Evolutionary conservation across 2,113 vertebrate species (phyloP).

Genomic region (Willisornis vidua): DNA sequence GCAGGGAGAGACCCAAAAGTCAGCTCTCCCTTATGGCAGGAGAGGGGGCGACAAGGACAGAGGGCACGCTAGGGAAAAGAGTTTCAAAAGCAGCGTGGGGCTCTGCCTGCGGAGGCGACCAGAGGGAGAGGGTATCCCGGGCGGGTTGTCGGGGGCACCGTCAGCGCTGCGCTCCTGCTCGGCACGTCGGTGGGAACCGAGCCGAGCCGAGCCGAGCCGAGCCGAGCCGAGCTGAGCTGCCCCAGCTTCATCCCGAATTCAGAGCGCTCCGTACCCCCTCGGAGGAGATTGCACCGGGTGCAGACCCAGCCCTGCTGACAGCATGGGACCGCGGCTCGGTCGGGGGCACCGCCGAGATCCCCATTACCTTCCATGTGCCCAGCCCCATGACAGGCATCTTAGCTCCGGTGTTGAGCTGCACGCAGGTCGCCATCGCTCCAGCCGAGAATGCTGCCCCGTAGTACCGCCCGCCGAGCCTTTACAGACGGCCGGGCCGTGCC

Average conservation of each 20-base stretch:
- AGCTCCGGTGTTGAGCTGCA: constrained; percentile 79
- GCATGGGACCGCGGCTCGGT: not conserved
- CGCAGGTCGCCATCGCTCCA: constrained; percentile 66
- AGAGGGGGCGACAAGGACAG: not conserved
- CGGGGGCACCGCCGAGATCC: not conserved
- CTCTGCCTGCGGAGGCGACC: too few relatives aligned
- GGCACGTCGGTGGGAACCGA: not conserved
- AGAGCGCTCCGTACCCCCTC: not conserved
- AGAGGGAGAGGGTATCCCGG: not conserved
- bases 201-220: not conserved
- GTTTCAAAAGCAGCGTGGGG: not conserved
- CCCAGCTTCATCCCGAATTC: not conserved
- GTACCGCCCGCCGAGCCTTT: accelerated
- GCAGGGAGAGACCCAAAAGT: not conserved
- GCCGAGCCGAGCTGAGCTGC: not conserved
- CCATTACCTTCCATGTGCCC: constrained; percentile 88
- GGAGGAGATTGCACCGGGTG: not conserved
- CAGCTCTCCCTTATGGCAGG: not conserved
- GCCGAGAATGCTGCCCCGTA: too few relatives aligned
- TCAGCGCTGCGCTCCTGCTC: not conserved
- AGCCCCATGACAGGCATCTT: constrained; percentile 84
- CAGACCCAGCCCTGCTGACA: not conserved
- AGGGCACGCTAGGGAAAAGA: not conserved
- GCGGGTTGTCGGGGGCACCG: too few relatives aligned
- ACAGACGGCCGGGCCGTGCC: not conserved